These are phyloP conservation scores for Aphodius granarius DNA, from an alignment of 2,888 invertebrate genomes.

Conservation along the genomic window DNA sequence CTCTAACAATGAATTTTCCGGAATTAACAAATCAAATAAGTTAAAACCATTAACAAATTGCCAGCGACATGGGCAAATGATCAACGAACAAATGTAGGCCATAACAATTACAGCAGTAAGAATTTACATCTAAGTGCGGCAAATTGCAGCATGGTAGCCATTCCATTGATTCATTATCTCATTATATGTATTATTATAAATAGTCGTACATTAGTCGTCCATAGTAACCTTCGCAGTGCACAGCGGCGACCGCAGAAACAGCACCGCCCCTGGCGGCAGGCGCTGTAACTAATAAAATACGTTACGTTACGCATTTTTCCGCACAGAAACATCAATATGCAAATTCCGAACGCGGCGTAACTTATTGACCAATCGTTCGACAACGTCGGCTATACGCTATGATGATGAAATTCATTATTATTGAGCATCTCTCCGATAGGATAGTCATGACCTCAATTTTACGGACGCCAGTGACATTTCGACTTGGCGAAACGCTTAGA, in stretches of 20 bases:
- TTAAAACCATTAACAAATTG: background rate
- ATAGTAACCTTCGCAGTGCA: background rate
- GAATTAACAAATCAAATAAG: too few species aligned
- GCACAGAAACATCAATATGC: background rate
- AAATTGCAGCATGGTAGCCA: background rate
- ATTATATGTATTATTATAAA: background rate
- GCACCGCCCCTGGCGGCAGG: background rate
- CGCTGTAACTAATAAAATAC: background rate
- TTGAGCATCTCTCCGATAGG: conserved; percentile 6
- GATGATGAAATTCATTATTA: conserved; percentile 11
- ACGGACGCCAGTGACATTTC: conserved; percentile 12
- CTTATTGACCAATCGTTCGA: background rate
- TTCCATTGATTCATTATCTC: background rate
- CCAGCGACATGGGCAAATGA: background rate
- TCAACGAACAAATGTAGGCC: background rate
- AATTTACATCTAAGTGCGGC: background rate
- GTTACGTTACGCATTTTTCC: background rate
- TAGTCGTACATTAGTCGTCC: background rate
- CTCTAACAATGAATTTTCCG: too few species aligned
- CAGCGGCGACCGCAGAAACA: background rate
- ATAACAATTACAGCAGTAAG: background rate
- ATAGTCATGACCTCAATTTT: conserved; percentile 15
- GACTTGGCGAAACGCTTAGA: background rate
- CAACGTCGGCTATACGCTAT: background rate
- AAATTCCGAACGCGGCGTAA: background rate